Percentiles rank a stretch among this genome's conserved stretches.
Evolutionary conservation across 2,888 invertebrate genomes (phyloP).

Genomic region (Scelioninae gen. 2): DNA sequence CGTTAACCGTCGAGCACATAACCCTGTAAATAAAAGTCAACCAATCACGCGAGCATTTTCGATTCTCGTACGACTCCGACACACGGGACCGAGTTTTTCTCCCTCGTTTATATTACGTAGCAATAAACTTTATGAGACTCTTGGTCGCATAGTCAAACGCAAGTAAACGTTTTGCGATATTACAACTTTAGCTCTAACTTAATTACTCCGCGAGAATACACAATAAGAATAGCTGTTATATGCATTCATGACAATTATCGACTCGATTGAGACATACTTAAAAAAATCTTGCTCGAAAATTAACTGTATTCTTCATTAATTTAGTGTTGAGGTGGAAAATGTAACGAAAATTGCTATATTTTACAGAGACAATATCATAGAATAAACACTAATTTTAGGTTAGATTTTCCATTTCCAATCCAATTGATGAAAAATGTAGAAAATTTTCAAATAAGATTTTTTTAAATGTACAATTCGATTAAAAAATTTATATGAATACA

Average conservation of each 20-base stretch:
- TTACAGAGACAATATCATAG: no score
- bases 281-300: no score
- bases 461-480: no score
- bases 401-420: no score
- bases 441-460: no score
- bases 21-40: slow-evolving; percentile 31
- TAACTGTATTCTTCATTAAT: no score
- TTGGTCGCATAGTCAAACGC: slow-evolving; percentile 33
- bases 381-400: no score
- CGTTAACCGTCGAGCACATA: slow-evolving; percentile 4
- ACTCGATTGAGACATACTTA: background rate
- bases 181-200: slow-evolving; percentile 26
- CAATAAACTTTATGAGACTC: slow-evolving; percentile 50
- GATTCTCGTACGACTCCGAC: slow-evolving; percentile 17
- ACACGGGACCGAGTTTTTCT: slow-evolving; percentile 18
- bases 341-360: no score
- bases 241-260: slow-evolving; percentile 21
- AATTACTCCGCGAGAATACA: slow-evolving; percentile 23
- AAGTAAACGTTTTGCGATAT: slow-evolving; percentile 37
- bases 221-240: slow-evolving; percentile 21
- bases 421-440: no score
- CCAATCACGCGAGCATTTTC: slow-evolving; percentile 31
- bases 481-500: no score
- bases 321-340: no score
- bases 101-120: slow-evolving; percentile 45